Evolutionary conservation across 92 coral and sea anemone species (phyloP).

Genomic region (Desmophyllum pertusum): DNA sequence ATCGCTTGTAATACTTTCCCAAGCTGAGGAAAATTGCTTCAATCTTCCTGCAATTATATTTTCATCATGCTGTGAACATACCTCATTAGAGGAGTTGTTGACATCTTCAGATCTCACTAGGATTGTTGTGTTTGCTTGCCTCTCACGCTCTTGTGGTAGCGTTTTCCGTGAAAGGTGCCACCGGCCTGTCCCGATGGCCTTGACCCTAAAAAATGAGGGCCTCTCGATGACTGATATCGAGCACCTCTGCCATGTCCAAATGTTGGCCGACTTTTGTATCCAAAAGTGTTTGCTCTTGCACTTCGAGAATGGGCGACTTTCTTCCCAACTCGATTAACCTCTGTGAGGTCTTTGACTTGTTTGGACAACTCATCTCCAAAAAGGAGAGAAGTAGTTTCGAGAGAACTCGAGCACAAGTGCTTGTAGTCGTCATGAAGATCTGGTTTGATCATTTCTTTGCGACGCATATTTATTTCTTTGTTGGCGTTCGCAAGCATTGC

Average conservation of each 20-base stretch:
- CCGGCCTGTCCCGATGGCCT: constrained; percentile 6
- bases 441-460: constrained; percentile 40
- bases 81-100: background rate
- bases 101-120: background rate
- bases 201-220: constrained; percentile 5
- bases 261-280: background rate
- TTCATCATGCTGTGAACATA: background rate
- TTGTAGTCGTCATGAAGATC: constrained; percentile 48
- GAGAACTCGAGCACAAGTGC: constrained; percentile 35
- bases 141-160: background rate
- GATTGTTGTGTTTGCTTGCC: background rate
- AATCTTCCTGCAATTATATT: background rate
- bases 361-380: constrained; percentile 25
- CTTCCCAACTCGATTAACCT: constrained; percentile 11
- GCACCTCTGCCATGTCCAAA: background rate
- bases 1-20: background rate
- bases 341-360: constrained; percentile 12
- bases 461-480: constrained; percentile 46
- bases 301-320: background rate
- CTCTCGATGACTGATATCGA: background rate
- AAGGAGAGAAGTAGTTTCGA: constrained; percentile 17
- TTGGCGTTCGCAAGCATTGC: constrained; percentile 42
- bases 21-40: background rate
- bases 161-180: background rate
- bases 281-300: background rate